A percentile compares a stretch with the other conserved stretches of the same genome.
Evolutionary conservation across 2,113 vertebrate genomes (phyloP).

Genomic region (Bos taurus): DNA sequence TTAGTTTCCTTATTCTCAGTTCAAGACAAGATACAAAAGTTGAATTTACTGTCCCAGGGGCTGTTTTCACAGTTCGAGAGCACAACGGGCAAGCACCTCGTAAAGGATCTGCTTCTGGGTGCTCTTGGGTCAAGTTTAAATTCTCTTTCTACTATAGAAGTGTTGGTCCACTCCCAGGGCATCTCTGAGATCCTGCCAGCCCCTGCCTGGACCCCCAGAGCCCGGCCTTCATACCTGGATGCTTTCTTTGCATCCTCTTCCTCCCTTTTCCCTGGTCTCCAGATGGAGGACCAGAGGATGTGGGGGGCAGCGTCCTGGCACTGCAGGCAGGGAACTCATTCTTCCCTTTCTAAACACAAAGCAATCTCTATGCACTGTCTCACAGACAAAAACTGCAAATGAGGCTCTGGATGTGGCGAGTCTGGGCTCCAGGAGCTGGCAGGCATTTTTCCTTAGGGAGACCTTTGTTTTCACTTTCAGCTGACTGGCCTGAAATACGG

Average conservation of each 20-base stretch:
- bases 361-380: background rate
- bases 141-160: background rate
- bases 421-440: background rate
- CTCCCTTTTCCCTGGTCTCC: background rate
- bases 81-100: background rate
- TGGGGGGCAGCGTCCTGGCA: background rate
- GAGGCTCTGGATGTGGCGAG: background rate
- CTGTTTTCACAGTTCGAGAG: background rate
- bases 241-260: background rate
- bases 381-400: background rate
- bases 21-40: background rate
- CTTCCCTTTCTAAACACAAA: slow-evolving; percentile 32
- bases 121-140: background rate
- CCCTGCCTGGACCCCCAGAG: fast-evolving
- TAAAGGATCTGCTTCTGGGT: background rate
- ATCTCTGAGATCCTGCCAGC: background rate
- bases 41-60: no score
- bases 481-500: background rate
- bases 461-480: background rate
- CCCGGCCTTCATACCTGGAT: background rate
- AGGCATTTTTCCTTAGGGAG: background rate
- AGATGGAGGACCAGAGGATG: background rate
- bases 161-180: background rate
- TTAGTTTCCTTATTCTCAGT: background rate
- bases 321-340: background rate